Conservation (phyloP, 2,113 vertebrate genomes). For the Stictonetta naevosa region DNA sequence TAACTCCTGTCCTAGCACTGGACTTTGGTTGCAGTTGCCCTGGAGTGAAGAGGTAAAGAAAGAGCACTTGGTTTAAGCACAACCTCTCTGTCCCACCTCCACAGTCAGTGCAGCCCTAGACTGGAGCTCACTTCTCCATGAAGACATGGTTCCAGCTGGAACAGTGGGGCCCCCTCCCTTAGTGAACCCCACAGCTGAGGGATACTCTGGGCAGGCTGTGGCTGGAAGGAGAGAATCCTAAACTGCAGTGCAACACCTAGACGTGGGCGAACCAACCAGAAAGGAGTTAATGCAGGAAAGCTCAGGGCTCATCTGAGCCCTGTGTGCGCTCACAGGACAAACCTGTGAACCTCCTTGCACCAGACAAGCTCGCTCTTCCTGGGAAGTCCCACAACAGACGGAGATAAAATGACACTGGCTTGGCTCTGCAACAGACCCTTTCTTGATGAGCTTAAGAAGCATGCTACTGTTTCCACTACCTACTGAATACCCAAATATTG, state of each 20-base stretch:
- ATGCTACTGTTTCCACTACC: neutral
- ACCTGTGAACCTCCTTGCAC: neutral
- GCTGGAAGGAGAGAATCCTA: neutral
- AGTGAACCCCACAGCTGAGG: neutral
- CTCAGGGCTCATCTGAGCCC: neutral
- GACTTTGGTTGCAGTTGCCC: neutral
- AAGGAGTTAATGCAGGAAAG: neutral
- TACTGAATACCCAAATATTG: neutral
- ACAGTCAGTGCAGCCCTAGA: neutral
- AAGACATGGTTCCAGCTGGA: rapidly evolving
- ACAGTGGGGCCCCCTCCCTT: neutral
- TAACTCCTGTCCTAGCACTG: neutral
- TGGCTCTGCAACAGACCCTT: neutral
- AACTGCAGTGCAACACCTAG: neutral
- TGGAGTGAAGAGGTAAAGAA: neutral
- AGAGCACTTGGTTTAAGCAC: neutral
- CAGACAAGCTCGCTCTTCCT: neutral
- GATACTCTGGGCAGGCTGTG: neutral
- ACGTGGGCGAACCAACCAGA: neutral
- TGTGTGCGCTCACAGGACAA: neutral
- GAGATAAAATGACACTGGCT: neutral
- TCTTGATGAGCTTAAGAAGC: neutral
- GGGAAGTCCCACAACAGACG: neutral
- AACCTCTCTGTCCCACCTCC: neutral
- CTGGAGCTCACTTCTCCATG: neutral